A percentile compares a stretch with the other conserved stretches of the same genome.
phyloP scores from a whole-genome alignment of 2,797 vertebrate species.

The Parauchenoglanis punctatus region DNA sequence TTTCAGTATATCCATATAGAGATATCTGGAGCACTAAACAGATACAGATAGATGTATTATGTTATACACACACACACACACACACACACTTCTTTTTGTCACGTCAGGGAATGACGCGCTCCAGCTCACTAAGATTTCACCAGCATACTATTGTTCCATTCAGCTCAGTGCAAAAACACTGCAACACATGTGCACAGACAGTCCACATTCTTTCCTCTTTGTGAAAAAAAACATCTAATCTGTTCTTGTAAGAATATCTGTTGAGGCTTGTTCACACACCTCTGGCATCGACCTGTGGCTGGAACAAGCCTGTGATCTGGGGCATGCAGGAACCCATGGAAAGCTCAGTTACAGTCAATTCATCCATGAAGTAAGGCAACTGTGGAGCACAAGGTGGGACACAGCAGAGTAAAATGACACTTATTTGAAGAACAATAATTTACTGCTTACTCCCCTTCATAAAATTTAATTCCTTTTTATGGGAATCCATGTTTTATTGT shows the following conservation, averaged over 20 bases:
- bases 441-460: neutral
- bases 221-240: conserved; percentile 21
- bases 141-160: neutral
- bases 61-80: neutral
- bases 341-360: conserved; percentile 84
- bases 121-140: neutral
- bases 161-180: neutral
- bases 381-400: conserved; percentile 43
- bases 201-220: neutral
- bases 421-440: neutral
- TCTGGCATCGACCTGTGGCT: conserved; percentile 78
- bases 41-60: neutral
- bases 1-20: neutral
- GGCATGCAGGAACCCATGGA: conserved; percentile 88
- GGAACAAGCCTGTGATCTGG: conserved; percentile 75
- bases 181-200: neutral
- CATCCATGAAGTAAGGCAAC: conserved; percentile 92
- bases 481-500: neutral
- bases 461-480: neutral
- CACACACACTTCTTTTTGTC: neutral
- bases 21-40: neutral
- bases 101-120: neutral
- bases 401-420: neutral
- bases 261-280: conserved; percentile 67
- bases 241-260: conserved; percentile 37